Evolutionary conservation across 2,888 invertebrate genomes (phyloP), one percentile per base, ranked within the genome.

Genomic region (Nemotelus nigrinus): DNA sequence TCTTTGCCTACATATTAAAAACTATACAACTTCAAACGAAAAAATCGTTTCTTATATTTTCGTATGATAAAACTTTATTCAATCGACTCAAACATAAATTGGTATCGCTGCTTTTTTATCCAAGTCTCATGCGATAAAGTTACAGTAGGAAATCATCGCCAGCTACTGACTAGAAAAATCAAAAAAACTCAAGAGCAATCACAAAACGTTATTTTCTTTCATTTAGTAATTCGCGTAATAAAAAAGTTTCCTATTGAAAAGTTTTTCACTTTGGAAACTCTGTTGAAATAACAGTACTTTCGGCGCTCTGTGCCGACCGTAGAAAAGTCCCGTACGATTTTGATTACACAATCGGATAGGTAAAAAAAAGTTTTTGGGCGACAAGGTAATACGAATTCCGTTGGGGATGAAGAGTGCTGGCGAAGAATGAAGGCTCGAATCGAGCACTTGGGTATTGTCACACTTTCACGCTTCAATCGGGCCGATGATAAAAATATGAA

Each of bases 221-320:
- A 76, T 77, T 77, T 60, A n/a, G 74, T 75, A 76, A 78, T 78
- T 50, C 71, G 71, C 58, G 76, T 76, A 78, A 78, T 78, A 78
- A 78, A 78, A 57, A 78, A 79, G 74, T 79, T 77, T 77, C 74
- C 72, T 55, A 74, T 79, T 64, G 74, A 58, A 72, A 77, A 79
- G 44, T 79, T 79, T 78, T 76, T 67, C 60, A 41, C 39, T 68
- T 50, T 8, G 8, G n/a, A 58, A 5, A 3, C 41, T 8, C 39
- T 25, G 4, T 41, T 41, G 43, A 39, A 25, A 4, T n/a, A 48
- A 68, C 68, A 8, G 5, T 39, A 3, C 7, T 3, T 6, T 1
- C 63, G 7, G 68, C 41, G 8, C 48, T 7, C 50, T 53, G 39
- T 47, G 25, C 48, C 7, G 68, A 25, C 4, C 7, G 4, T 7